Evolutionary conservation across 2,113 vertebrate genomes (phyloP).

Genomic region (Lycaon pictus): DNA sequence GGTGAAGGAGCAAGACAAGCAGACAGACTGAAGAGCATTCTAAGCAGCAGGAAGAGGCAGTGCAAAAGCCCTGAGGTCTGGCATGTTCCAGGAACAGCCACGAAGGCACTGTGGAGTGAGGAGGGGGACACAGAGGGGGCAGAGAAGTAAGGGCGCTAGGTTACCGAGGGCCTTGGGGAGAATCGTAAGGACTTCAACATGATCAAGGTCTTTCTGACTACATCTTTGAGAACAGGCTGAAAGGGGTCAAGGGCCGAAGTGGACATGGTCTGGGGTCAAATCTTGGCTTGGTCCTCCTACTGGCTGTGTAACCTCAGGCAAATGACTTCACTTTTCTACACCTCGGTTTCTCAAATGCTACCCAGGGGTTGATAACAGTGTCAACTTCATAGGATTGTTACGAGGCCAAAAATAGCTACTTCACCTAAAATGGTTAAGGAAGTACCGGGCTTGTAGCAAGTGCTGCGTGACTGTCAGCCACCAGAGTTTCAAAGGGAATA

Average conservation of each 20-base stretch:
- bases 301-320: background rate
- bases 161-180: background rate
- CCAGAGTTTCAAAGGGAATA: background rate
- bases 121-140: fast-evolving
- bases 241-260: background rate
- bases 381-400: background rate
- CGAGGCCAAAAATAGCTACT: background rate
- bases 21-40: background rate
- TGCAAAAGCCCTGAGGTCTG: conserved; percentile 1
- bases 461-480: fast-evolving
- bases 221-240: background rate
- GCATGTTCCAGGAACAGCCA: background rate
- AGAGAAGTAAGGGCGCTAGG: background rate
- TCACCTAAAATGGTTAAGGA: background rate
- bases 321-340: background rate
- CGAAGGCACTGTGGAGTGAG: background rate
- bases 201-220: background rate
- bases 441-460: background rate
- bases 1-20: background rate
- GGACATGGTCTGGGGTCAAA: background rate
- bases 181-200: background rate
- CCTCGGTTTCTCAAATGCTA: background rate
- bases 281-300: background rate
- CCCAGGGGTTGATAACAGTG: background rate
- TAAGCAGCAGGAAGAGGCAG: background rate